These are phyloP conservation scores for Litocranius walleri DNA, from an alignment of 2,113 vertebrate species.

Conservation along the genomic window DNA sequence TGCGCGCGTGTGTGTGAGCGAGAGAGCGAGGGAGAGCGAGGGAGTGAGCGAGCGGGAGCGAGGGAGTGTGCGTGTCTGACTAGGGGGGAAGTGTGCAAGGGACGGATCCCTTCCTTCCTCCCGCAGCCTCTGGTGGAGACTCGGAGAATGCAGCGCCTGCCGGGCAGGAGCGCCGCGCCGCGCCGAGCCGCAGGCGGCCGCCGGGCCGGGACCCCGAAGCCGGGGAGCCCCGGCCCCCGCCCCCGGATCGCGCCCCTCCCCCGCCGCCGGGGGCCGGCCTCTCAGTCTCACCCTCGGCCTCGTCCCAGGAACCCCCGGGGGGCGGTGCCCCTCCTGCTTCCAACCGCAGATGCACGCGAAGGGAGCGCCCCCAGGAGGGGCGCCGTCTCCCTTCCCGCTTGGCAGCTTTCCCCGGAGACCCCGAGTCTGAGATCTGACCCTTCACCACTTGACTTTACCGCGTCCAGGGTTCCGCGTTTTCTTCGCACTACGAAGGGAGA, in stretches of 20 bases:
- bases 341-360: constrained; percentile 34
- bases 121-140: constrained; percentile 84
- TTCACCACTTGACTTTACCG: neutral
- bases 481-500: neutral
- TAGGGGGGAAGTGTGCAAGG: constrained; percentile 73
- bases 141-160: constrained; percentile 80
- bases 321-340: constrained; percentile 14
- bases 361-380: constrained; percentile 71
- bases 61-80: constrained; percentile 75
- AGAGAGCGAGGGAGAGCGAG: constrained; percentile 61
- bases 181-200: constrained; percentile 49
- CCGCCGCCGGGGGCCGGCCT: neutral
- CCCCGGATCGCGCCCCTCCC: neutral
- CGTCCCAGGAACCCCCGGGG: neutral
- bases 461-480: neutral
- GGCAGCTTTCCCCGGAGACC: neutral
- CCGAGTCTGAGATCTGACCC: neutral
- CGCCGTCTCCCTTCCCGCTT: neutral
- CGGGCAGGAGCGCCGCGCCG: constrained; percentile 48
- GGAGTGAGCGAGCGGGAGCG: constrained; percentile 67
- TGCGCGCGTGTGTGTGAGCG: constrained; percentile 66
- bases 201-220: constrained; percentile 9
- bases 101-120: constrained; percentile 75
- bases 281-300: neutral
- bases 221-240: neutral